A percentile compares a stretch with the other conserved stretches of the same genome.
phyloP scores from a whole-genome alignment of 2,113 vertebrate genomes.

The Athene noctua region DNA sequence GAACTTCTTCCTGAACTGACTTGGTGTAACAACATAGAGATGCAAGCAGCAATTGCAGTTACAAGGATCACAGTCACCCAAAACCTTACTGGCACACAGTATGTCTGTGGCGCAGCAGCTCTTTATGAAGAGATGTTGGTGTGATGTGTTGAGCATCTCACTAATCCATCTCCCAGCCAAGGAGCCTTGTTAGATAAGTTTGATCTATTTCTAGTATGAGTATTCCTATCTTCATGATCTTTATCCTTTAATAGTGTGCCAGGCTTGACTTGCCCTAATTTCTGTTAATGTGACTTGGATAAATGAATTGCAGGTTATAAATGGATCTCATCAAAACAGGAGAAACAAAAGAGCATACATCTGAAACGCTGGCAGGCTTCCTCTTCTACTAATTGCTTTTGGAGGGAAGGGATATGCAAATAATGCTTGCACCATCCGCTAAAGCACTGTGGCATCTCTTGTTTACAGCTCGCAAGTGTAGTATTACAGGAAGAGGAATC shows the following conservation, averaged over 20 bases:
- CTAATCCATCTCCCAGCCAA: background rate
- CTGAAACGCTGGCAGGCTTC: conserved; percentile 38
- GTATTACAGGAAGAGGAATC: background rate
- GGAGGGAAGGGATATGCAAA: conserved; percentile 30
- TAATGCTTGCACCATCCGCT: background rate
- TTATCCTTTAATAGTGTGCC: background rate
- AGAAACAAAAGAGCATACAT: conserved; percentile 39
- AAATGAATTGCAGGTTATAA: conserved; percentile 53
- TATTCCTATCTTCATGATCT: background rate
- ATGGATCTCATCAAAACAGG: conserved; percentile 41
- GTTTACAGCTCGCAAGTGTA: background rate
- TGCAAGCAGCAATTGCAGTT: background rate
- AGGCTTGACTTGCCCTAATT: conserved; percentile 45
- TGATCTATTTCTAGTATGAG: background rate
- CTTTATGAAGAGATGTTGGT: background rate
- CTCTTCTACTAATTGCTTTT: conserved; percentile 56
- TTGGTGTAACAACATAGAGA: background rate
- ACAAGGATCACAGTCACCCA: background rate
- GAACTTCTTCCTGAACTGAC: background rate
- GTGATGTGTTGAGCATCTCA: background rate
- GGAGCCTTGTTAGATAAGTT: background rate
- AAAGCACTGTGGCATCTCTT: background rate
- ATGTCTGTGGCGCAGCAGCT: background rate
- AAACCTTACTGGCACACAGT: background rate
- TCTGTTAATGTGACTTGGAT: conserved; percentile 44